phyloP scores from a whole-genome alignment of 2,888 invertebrate genomes.

The Lasioglossum leucozonium region DNA sequence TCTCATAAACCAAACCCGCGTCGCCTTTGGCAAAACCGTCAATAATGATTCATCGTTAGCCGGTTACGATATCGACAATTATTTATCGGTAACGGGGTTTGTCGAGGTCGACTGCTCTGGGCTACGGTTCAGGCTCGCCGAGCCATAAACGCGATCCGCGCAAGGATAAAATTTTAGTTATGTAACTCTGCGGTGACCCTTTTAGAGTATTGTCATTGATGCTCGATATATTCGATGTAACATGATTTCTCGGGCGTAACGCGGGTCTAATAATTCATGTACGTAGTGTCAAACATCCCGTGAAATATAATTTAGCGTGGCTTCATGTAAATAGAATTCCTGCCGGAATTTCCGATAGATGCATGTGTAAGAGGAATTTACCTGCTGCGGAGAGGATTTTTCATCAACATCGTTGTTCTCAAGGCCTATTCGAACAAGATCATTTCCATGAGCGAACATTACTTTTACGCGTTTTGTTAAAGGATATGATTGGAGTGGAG shows the following conservation, averaged over 20 bases:
- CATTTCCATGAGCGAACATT: too few species aligned
- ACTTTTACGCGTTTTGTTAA: neutral
- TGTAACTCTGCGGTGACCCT: neutral
- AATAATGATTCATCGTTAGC: slow-evolving; percentile 34
- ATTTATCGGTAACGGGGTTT: slow-evolving; percentile 40
- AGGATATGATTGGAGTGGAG: too few species aligned
- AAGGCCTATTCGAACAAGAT: too few species aligned
- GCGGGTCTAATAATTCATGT: neutral
- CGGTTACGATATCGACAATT: slow-evolving; percentile 30
- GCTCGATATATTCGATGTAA: neutral
- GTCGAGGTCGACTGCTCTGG: neutral
- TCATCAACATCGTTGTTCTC: too few species aligned
- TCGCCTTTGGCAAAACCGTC: slow-evolving; percentile 13
- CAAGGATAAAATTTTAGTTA: slow-evolving; percentile 42
- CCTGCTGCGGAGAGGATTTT: neutral
- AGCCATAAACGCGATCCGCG: slow-evolving; percentile 21
- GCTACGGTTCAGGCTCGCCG: neutral
- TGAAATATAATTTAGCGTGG: neutral
- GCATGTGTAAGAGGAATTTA: neutral
- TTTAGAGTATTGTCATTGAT: slow-evolving; percentile 7
- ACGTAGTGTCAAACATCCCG: too few species aligned
- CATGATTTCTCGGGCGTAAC: neutral
- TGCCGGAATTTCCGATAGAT: neutral
- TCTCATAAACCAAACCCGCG: neutral
- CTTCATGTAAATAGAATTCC: neutral